Evolutionary conservation across 2,113 vertebrate species (phyloP), one percentile per base, ranked within the genome.

Genomic region (Gavia stellata): DNA sequence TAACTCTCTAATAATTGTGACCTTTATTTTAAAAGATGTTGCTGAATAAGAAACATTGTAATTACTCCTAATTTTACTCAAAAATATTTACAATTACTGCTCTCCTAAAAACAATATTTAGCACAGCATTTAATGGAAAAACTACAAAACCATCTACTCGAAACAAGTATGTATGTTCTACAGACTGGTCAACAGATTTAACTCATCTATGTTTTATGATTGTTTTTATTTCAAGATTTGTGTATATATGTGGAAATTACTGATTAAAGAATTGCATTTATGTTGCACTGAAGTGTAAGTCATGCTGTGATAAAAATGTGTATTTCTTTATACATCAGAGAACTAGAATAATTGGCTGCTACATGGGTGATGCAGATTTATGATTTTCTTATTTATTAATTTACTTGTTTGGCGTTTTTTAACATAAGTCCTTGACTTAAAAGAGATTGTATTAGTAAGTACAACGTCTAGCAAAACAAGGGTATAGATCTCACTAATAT

Each of bases 241-340:
- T 81, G 47, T 70, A 70, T 87, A 47, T 84, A 72, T 77, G 80
- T 47, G 58, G 89, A 95, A 94, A 97, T 87, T 62, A 73, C 86
- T 90, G 91, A 94, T 92, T 62, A 95, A 94, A 97, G 86, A 88
- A 95, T 17, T 73, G 86, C 89, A 73, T 94, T 95, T 91, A 87
- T 92, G 40, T 68, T 79, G 81, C 17, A 10, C 49, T 84, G 62
- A 92, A 85, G 79, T 81, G 13, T 53, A 92, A 88, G 67, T 93
- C 96, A 91, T 66, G 86, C 86, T 95, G 95, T 85, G 95, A 96
- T 85, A 87, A 95, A 95, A 95, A 89, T 36, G 29, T 63, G 71
- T 68, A 68, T 82, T 95, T 91, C 88, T 94, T 95, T 82, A 94
- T 73, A 96, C 73, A 89, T 94, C 88, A 96, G 81, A 96, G 92